Base-by-base conservation (phyloP, 2,888 invertebrate species). In the Venusia cambrica region DNA sequence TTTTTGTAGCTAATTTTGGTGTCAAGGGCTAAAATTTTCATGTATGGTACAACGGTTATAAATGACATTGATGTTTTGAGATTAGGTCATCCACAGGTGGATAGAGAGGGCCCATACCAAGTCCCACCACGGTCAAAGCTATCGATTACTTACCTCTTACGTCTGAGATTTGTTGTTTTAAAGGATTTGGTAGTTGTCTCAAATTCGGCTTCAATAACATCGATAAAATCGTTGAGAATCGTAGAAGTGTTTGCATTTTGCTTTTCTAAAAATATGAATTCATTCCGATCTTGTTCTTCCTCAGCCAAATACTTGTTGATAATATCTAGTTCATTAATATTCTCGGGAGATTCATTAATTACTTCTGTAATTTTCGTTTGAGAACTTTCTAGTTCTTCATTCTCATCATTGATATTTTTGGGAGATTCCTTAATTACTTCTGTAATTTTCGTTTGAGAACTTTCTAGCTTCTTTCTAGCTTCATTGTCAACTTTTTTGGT, bases 241-340 rank as follows among this genome's bases (percentile, higher is more conserved):
- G n/a, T n/a, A n/a, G n/a, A n/a, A 4, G 26, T 6, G 27, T 28
- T 19, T 2, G 31, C 11, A 6, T 45, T 15, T n/a, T 7, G 4
- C 7, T 37, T 36, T 24, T 53, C 46, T 13, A 64, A 5, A 12
- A 67, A 63, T 6, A 63, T 61, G 25, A 51, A 62, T 44, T 69
- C 62, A 4, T 42, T 37, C 5, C 11, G 17, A 32, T 60, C 57
- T 3, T 38, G 13, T 8, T 38, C 32, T 36, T 47, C 47, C 21
- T 38, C 36, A 2, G 25, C 13, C 3, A 29, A 29, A 20, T 15
- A 30, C 1, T 17, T 22, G 2, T 26, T 10, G 2, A 1, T 10
- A 9, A 15, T 7, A 19, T 14, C 25, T 12, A n/a, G n/a, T n/a
- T n/a, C n/a, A n/a, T n/a, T n/a, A n/a, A n/a, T n/a, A n/a, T n/a